Base-by-base conservation (phyloP, 2,113 vertebrate species). In the Aythya baeri region DNA sequence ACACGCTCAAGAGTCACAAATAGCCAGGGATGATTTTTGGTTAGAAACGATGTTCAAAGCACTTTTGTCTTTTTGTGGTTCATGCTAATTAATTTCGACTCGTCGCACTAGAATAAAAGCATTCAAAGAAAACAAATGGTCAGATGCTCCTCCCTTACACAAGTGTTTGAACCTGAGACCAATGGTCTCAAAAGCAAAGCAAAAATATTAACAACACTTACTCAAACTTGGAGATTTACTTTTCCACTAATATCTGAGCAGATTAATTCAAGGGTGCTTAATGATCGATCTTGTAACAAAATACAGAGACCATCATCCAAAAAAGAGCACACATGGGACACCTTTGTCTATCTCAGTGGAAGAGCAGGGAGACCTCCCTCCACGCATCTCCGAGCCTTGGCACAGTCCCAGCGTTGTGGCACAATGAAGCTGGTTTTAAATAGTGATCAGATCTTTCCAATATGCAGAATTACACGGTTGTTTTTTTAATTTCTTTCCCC, bases 291-390 rank as follows among this genome's bases (percentile, higher is more conserved):
- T 29, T 32, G 13, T 44, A 36, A 8, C 17, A 36, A 77, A 65
- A 57, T 9, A 26, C 26, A 46, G 32, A 14, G 20, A 20, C 17
- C 5, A 3, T 21, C 17, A 46, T 1, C 8, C 44, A 21, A 54
- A 54, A 21, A 27, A 13, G 27, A 54, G n/a, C 17, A 1, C 2
- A 11, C 49, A 21, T 4, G 13, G 63, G 70, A 12, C 25, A 50
- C 14, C 1, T 29, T n/a, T 36, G 29, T 4, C 38, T 26, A 6
- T 41, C 57, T 38, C 34, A 0, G 0, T 13, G 15, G 59, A 25
- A 25, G 25, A 62, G 2, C 12, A 25, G 50, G 25, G 41, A 36
- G 17, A 13, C 10, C 23, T 59, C 16, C 11, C 11, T 21, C 11
- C 61, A 6, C 2, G 0, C 8, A 29, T 17, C 26, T 13, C 27